Evolutionary conservation across 2,888 invertebrate genomes (phyloP).

Genomic region (Oscheius onirici): DNA sequence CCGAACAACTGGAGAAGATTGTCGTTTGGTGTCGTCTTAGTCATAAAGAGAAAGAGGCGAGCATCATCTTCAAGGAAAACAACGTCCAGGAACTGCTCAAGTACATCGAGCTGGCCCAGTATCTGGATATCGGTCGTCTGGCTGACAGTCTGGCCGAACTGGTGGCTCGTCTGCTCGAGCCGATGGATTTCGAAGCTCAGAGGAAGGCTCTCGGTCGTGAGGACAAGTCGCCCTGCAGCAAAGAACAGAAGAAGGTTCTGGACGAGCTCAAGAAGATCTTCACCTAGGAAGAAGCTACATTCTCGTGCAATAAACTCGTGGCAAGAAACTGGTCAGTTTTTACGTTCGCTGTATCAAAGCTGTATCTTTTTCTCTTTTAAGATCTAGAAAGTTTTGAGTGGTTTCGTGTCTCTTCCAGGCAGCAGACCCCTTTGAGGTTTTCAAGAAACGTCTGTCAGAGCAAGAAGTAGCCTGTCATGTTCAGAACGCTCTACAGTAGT

Average conservation of each 20-base stretch:
- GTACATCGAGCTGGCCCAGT: slow-evolving; percentile 19
- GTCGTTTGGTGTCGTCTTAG: not conserved
- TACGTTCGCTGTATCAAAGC: too few relatives aligned
- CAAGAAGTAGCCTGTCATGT: not conserved
- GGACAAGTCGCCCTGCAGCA: slow-evolving; percentile 3
- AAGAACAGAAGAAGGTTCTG: not conserved
- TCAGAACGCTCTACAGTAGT: too few relatives aligned
- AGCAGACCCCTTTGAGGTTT: too few relatives aligned
- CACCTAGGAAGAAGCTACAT: not conserved
- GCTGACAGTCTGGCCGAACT: not conserved
- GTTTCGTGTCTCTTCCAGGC: too few relatives aligned
- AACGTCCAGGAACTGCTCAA: slow-evolving; percentile 3
- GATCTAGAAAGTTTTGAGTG: too few relatives aligned
- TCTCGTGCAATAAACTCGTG: too few relatives aligned
- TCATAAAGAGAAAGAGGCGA: not conserved
- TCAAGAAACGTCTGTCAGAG: too few relatives aligned
- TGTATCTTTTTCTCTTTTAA: too few relatives aligned
- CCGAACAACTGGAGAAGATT: slow-evolving; percentile 11
- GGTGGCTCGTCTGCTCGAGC: not conserved
- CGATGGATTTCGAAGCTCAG: not conserved
- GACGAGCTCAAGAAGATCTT: not conserved
- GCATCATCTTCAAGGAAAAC: not conserved
- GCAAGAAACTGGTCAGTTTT: too few relatives aligned
- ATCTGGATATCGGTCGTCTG: slow-evolving; percentile 14
- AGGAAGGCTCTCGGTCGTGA: slow-evolving; percentile 22